Evolutionary conservation across 2,888 invertebrate genomes (phyloP).

Genomic region (Mythimna pallens): DNA sequence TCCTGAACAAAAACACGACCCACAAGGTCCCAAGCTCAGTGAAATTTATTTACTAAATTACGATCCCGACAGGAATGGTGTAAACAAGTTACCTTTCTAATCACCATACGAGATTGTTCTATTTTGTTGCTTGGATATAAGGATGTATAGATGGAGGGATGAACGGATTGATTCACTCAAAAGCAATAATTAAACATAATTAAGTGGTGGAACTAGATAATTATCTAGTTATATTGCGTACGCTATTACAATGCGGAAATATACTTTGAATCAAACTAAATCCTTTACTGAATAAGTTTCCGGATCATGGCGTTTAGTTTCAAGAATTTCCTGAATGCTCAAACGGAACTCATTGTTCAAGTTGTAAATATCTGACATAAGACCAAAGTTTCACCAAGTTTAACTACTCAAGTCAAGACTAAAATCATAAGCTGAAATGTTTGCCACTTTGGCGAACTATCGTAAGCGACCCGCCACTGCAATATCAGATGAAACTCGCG

Average conservation of each 20-base stretch:
- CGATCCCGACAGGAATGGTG: no score
- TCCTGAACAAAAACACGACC: no score
- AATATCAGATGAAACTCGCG: neutral
- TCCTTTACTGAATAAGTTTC: neutral
- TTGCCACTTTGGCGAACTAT: neutral
- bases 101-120: no score
- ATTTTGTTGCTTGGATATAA: no score
- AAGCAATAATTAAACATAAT: no score
- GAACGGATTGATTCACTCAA: no score
- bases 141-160: no score
- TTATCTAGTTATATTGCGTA: no score
- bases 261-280: neutral
- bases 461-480: neutral
- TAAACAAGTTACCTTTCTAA: no score
- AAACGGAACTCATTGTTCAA: neutral
- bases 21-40: no score
- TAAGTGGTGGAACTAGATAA: no score
- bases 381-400: conserved; percentile 5
- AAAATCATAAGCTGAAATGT: neutral
- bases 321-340: conserved; percentile 12
- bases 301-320: neutral
- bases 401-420: neutral
- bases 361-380: conserved; percentile 5
- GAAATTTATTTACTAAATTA: no score
- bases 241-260: neutral